Base-by-base conservation (phyloP, 2,888 invertebrate genomes). In the Netelia fuscicornis region DNA sequence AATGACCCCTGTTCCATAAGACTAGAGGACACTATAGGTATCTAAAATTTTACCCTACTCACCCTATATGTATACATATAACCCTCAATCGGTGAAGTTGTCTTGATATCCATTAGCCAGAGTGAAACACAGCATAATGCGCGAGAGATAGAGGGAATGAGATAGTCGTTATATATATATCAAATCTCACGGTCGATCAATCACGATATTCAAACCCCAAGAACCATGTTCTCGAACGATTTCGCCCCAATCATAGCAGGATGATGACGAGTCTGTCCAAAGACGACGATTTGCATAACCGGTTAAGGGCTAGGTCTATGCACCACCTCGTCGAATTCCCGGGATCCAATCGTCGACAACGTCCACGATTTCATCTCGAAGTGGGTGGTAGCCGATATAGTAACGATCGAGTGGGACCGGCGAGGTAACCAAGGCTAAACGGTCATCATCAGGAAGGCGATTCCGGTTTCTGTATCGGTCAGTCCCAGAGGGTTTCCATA, bases 401-500 rank as follows among this genome's bases (percentile, higher is more conserved):
- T 30, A 6, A 13, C 54, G 52, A 84, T 74, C 54, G 79, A 42
- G 52, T 58, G 70, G 60, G 60, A 72, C 64, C 20, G 80, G 13
- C 48, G 44, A 48, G 80, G 71, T 84, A 80, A 71, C 56, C 44
- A 54, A 65, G 71, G 71, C 76, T 70, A 76, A 81, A 76, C 74
- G 67, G 62, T 65, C 84, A 84, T 81, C 81, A 81, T 78, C 70
- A 68, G 62, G 74, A 60, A 78, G 58, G 81, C 77, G 64, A 85
- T 81, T 84, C 74, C 72, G 74, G 74, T 84, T 81, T 81, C 78
- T 72, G 62, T 81, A 81, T 85, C 74, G 81, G 37, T 37, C 37
- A 20, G 56, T 6, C 17, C n/a, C 56, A 56, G 20, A n/a, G n/a
- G 56, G 56, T 9, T 25, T 2, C 25, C 6, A 75, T 37, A 8